These are phyloP conservation scores for Rhinophrynus dorsalis DNA, from an alignment of 2,797 vertebrate genomes.

Conservation along the genomic window DNA sequence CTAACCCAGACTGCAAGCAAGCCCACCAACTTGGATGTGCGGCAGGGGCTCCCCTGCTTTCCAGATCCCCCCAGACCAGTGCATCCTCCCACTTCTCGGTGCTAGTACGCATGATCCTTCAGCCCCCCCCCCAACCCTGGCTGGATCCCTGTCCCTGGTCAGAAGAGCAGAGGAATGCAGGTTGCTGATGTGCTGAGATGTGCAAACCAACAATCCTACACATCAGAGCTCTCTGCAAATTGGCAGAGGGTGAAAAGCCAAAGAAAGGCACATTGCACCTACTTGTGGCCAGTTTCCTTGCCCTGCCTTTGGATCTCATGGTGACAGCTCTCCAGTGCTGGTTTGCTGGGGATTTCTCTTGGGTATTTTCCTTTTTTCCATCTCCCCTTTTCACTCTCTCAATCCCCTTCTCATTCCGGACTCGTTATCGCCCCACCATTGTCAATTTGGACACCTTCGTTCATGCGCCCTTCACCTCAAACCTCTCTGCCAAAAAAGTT, in stretches of 20 bases:
- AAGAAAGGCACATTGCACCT: conserved; percentile 94
- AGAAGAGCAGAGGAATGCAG: conserved; percentile 35
- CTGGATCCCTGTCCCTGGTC: not conserved
- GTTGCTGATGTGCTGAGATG: conserved; percentile 46
- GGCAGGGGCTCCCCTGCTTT: conserved; percentile 10
- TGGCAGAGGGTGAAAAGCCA: conserved; percentile 80
- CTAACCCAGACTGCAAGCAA: conserved; percentile 6
- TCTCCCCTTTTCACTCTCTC: conserved; percentile 70
- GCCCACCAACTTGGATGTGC: conserved; percentile 27
- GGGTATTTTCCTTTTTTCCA: conserved; percentile 71
- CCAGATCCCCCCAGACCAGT: not conserved
- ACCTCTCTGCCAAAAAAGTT: conserved; percentile 89
- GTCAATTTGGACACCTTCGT: conserved; percentile 98
- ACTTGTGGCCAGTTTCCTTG: conserved; percentile 98
- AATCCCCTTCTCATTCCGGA: conserved; percentile 87
- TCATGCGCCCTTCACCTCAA: conserved; percentile 88
- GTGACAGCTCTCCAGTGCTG: conserved; percentile 83
- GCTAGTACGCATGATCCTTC: not conserved
- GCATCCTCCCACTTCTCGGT: not conserved
- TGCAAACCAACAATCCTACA: conserved; percentile 41
- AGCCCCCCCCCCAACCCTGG: not conserved
- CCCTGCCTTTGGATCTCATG: conserved; percentile 99
- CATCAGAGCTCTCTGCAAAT: conserved; percentile 74
- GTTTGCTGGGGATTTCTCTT: conserved; percentile 57
- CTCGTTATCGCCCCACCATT: conserved; percentile 98